These are phyloP conservation scores for Drosophila austrosaltans DNA, from an alignment of 2,888 invertebrate species.

Conservation along the genomic window DNA sequence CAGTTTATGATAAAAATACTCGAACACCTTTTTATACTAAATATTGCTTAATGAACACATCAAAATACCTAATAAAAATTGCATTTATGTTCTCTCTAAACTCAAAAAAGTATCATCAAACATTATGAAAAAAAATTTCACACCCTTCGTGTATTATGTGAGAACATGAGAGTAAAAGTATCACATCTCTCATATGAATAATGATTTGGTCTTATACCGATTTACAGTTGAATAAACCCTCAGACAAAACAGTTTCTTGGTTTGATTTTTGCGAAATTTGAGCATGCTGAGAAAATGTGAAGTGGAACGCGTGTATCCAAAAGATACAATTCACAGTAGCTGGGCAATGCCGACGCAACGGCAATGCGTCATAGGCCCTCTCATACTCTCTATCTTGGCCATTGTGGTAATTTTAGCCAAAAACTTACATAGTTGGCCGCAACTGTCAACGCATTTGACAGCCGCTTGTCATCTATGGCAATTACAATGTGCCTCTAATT, in stretches of 20 bases:
- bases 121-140: slow-evolving; percentile 19
- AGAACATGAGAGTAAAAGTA: slow-evolving; percentile 41
- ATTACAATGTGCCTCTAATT: slow-evolving; percentile 60
- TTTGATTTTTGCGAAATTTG: slow-evolving; percentile 60
- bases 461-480: slow-evolving; percentile 56
- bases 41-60: slow-evolving; percentile 73
- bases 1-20: background rate
- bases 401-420: slow-evolving; percentile 69
- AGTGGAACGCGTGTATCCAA: slow-evolving; percentile 39
- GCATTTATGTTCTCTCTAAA: slow-evolving; percentile 62
- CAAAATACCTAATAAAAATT: slow-evolving; percentile 66
- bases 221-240: slow-evolving; percentile 66
- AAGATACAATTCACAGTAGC: slow-evolving; percentile 40
- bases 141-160: slow-evolving; percentile 42
- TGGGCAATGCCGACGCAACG: slow-evolving; percentile 49
- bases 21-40: background rate
- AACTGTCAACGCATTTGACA: slow-evolving; percentile 67
- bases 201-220: slow-evolving; percentile 30
- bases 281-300: slow-evolving; percentile 57
- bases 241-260: slow-evolving; percentile 46
- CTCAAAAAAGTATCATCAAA: slow-evolving; percentile 34
- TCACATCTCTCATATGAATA: slow-evolving; percentile 57
- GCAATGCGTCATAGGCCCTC: slow-evolving; percentile 62
- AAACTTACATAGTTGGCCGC: slow-evolving; percentile 42
- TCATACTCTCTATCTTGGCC: slow-evolving; percentile 28